A percentile compares a stretch with the other conserved stretches of the same genome.
phyloP scores from a whole-genome alignment of 92 coral and sea anemone species.

The Diadumene lineata region DNA sequence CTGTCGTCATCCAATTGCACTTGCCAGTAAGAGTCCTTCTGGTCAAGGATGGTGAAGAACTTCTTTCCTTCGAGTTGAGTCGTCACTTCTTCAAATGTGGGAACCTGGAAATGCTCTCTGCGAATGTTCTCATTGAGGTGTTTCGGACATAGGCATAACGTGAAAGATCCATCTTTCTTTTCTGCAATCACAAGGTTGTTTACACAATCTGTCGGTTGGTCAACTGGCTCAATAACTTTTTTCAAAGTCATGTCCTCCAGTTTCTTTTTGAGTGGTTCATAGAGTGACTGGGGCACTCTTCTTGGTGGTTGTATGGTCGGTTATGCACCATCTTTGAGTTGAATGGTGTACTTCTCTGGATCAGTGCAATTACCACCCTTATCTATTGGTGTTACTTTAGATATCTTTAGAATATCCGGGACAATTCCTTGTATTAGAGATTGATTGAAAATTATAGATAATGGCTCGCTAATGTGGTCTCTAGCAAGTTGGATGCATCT shows the following conservation, averaged over 20 bases:
- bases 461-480: no score
- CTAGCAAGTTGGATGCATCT: no score
- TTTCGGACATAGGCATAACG: slow-evolving; percentile 36
- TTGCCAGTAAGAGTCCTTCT: slow-evolving; percentile 24
- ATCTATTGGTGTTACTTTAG: no score
- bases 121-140: slow-evolving; percentile 24
- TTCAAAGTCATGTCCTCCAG: slow-evolving; percentile 9
- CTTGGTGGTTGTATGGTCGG: slow-evolving; percentile 38
- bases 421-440: no score
- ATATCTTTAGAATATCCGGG: no score
- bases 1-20: slow-evolving; percentile 34
- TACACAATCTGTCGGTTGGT: slow-evolving; percentile 26
- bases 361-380: no score
- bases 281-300: slow-evolving; percentile 23
- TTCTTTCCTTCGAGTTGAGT: slow-evolving; percentile 15
- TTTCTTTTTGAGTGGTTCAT: slow-evolving; percentile 24
- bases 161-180: slow-evolving; percentile 23
- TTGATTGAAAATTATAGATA: no score
- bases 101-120: slow-evolving; percentile 29
- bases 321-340: slow-evolving; percentile 35
- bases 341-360: slow-evolving; percentile 41
- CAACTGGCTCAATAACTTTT: slow-evolving; percentile 23
- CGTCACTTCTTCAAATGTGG: slow-evolving; percentile 30
- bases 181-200: slow-evolving; percentile 23
- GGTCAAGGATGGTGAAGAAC: slow-evolving; percentile 34